A percentile compares a stretch with the other conserved stretches of the same genome.
phyloP scores from a whole-genome alignment of 2,113 vertebrate species.

The Helogale parvula region DNA sequence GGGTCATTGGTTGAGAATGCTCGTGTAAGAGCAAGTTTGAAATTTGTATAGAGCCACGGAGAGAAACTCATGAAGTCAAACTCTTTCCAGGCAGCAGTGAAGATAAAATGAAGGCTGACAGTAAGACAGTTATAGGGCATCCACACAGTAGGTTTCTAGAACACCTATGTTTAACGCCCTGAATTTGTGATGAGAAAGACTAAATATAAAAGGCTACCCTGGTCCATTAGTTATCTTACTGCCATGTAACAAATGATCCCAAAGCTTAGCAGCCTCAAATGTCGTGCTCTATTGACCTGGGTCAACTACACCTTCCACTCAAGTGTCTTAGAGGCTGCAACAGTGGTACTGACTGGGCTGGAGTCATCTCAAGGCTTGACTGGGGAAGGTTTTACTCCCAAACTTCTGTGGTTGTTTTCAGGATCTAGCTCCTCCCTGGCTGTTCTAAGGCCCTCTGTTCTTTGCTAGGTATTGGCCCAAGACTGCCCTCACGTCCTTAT shows the following conservation, averaged over 20 bases:
- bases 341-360: neutral
- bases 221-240: neutral
- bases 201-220: neutral
- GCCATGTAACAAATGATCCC: neutral
- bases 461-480: neutral
- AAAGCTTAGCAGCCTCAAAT: neutral
- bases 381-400: neutral
- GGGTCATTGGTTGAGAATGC: neutral
- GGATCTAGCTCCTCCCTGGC: neutral
- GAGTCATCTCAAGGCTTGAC: neutral
- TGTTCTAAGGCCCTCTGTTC: neutral
- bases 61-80: neutral
- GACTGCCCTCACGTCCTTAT: neutral
- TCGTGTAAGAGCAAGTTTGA: neutral
- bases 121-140: neutral
- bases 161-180: neutral
- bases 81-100: neutral
- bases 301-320: neutral
- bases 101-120: neutral
- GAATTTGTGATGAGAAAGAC: neutral
- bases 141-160: neutral
- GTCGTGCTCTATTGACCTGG: neutral
- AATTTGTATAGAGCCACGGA: neutral
- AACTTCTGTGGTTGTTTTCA: neutral
- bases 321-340: neutral